Conservation (phyloP, 2,888 invertebrate genomes). For the Tenthredo amoena region DNA sequence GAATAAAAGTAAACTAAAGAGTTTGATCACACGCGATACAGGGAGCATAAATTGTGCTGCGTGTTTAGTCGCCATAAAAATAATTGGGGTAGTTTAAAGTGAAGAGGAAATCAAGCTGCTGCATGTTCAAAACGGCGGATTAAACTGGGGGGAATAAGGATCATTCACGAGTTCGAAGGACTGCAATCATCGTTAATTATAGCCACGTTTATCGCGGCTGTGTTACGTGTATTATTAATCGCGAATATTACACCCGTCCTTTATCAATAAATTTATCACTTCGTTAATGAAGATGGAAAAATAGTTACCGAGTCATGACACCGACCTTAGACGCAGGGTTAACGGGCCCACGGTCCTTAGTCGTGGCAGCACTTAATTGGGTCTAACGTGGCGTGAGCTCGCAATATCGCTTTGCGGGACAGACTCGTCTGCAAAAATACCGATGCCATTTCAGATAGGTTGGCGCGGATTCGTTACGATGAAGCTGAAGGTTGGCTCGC, state of each 20-base stretch:
- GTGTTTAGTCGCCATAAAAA: conserved; percentile 7
- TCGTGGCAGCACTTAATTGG: conserved; percentile 35
- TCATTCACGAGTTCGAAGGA: not conserved
- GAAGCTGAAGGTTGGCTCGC: conserved; percentile 55
- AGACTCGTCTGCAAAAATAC: conserved; percentile 68
- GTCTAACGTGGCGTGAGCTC: conserved; percentile 60
- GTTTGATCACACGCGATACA: not conserved
- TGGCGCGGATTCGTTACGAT: conserved; percentile 65
- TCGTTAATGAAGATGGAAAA: conserved; percentile 39
- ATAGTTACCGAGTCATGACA: conserved; percentile 15
- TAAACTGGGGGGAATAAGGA: not conserved
- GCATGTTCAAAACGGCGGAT: not conserved
- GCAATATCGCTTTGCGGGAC: conserved; percentile 62
- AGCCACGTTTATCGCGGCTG: not conserved
- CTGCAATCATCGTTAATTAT: not conserved
- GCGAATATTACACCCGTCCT: not conserved
- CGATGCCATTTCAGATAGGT: conserved; percentile 69
- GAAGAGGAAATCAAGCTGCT: not conserved
- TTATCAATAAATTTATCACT: conserved; percentile 25
- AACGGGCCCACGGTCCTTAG: not conserved
- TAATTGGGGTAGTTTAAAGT: conserved; percentile 1
- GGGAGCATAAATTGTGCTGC: not conserved
- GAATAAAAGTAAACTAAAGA: conserved; percentile 3
- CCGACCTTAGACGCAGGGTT: conserved; percentile 14
- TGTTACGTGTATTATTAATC: not conserved